Evolutionary conservation across 2,113 vertebrate species (phyloP).

Genomic region (Nibea coibor): DNA sequence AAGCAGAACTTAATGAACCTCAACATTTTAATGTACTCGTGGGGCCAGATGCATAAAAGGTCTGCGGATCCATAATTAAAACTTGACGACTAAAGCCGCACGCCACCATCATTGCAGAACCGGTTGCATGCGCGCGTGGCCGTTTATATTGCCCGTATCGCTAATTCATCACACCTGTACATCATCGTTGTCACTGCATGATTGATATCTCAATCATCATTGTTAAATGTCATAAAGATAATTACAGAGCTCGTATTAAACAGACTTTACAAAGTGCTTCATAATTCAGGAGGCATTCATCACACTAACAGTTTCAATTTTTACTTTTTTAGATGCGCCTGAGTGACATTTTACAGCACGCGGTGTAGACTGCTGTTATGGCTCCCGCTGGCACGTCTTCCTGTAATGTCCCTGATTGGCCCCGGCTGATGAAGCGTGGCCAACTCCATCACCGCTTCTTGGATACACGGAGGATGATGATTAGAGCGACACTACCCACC

Average conservation of each 20-base stretch:
- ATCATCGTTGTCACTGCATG: background rate
- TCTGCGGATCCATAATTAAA: background rate
- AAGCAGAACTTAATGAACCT: constrained; percentile 32
- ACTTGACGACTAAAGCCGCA: background rate
- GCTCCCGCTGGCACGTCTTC: too few species aligned
- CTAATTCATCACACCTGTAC: background rate
- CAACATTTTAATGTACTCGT: constrained; percentile 5
- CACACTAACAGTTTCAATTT: background rate
- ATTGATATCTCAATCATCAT: background rate
- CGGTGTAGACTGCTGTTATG: background rate
- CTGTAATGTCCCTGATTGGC: too few species aligned
- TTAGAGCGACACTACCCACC: too few species aligned
- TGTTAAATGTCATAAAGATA: background rate
- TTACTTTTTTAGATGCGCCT: background rate
- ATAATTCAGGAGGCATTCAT: too few species aligned
- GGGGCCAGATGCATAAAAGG: background rate
- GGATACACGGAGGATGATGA: too few species aligned
- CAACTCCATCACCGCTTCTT: too few species aligned
- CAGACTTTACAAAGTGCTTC: background rate
- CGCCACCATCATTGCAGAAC: background rate
- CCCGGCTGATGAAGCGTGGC: too few species aligned
- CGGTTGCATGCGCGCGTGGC: background rate
- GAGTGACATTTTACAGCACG: background rate
- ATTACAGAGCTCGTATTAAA: background rate
- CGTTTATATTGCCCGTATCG: background rate